phyloP scores from a whole-genome alignment of 2,888 invertebrate species.

The Melanotus villosus region DNA sequence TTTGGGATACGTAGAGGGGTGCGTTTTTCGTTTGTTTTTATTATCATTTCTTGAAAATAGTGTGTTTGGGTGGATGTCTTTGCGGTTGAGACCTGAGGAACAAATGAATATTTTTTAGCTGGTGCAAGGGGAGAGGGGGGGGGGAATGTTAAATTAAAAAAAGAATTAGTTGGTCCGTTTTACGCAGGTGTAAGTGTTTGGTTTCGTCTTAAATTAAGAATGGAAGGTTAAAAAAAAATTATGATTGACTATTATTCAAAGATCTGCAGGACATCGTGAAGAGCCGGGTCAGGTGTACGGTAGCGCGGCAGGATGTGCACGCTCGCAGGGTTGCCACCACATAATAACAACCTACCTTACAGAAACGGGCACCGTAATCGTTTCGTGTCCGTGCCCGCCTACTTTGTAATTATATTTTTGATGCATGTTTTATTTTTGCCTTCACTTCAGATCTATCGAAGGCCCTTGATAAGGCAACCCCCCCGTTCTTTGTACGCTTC shows the following conservation, averaged over 20 bases:
- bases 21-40: no score
- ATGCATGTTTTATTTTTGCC: constrained; percentile 56
- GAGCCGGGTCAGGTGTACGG: constrained; percentile 48
- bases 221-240: no score
- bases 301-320: constrained; percentile 59
- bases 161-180: no score
- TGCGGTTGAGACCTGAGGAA: no score
- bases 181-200: no score
- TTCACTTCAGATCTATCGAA: constrained; percentile 37
- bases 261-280: constrained; percentile 22
- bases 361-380: constrained; percentile 64
- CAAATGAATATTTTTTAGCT: no score
- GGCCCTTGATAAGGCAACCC: constrained; percentile 29
- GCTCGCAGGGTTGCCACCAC: constrained; percentile 67
- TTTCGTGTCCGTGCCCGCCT: constrained; percentile 66
- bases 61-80: no score
- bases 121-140: no score
- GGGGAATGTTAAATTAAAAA: no score
- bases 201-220: no score
- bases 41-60: no score
- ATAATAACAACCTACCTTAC: constrained; percentile 66
- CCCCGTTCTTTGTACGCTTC: neutral
- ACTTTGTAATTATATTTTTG: constrained; percentile 68
- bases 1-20: no score
- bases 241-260: neutral